Percentiles rank a stretch among this genome's conserved stretches.
Evolutionary conservation across 2,797 vertebrate species (phyloP).

Genomic region (Xenops minutus): DNA sequence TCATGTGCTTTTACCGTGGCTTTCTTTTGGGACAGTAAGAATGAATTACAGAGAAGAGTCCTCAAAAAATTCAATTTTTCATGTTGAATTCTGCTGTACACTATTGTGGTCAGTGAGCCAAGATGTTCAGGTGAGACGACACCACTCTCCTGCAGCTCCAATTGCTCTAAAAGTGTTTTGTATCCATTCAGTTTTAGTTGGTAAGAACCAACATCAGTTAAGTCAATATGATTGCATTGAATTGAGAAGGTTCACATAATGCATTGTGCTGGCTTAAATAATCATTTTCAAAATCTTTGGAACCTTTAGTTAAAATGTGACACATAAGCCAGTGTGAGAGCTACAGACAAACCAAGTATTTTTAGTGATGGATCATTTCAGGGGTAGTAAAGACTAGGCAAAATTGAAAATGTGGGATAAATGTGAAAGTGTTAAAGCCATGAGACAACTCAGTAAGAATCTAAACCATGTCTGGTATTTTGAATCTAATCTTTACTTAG

Average conservation of each 20-base stretch:
- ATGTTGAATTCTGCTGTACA: background rate
- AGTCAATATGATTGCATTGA: background rate
- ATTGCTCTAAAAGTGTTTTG: background rate
- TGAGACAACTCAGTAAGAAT: slow-evolving; percentile 19
- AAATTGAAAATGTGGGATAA: slow-evolving; percentile 18
- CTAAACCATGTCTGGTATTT: slow-evolving; percentile 22
- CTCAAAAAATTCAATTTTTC: background rate
- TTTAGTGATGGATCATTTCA: background rate
- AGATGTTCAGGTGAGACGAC: background rate
- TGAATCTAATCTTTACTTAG: slow-evolving; percentile 34
- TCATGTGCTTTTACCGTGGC: background rate
- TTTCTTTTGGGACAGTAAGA: background rate
- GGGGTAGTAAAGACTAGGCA: background rate
- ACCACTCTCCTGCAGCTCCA: background rate
- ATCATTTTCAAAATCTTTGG: background rate
- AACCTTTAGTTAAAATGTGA: background rate
- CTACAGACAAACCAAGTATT: background rate
- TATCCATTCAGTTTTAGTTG: background rate
- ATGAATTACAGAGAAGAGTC: background rate
- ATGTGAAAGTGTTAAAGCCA: background rate
- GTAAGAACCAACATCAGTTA: background rate
- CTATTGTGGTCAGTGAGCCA: rapidly evolving
- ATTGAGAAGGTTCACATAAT: background rate
- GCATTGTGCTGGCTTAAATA: background rate
- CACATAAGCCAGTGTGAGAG: background rate